Evolutionary conservation across 2,113 vertebrate genomes (phyloP).

Genomic region (Myotis davidii): DNA sequence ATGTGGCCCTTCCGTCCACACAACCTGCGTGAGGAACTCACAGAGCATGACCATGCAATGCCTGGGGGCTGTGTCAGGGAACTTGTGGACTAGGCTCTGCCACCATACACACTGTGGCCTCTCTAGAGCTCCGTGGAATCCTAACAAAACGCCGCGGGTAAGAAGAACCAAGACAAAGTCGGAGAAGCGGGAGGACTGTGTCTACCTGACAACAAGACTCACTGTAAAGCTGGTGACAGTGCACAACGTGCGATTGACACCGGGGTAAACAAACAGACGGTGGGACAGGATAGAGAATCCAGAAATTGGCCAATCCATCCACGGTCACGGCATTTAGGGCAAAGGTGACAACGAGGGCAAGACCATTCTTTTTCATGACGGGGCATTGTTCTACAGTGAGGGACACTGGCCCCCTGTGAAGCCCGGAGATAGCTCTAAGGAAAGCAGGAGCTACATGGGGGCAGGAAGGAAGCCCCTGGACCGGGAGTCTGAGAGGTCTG

Average conservation of each 20-base stretch:
- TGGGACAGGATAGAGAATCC: neutral
- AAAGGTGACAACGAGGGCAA: neutral
- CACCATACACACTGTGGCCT: neutral
- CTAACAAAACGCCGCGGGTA: neutral
- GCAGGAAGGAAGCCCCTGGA: neutral
- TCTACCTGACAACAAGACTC: neutral
- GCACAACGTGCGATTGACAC: neutral
- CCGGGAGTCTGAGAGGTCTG: neutral
- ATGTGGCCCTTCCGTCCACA: too few species aligned
- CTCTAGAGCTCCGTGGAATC: neutral
- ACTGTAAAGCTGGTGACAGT: neutral
- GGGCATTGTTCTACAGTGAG: neutral
- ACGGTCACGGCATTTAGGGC: neutral
- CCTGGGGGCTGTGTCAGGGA: neutral
- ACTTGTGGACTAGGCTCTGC: neutral
- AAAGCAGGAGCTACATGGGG: neutral
- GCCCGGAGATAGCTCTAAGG: too few species aligned
- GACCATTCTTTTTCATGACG: neutral
- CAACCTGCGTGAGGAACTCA: neutral
- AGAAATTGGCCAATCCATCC: neutral
- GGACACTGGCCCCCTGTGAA: neutral
- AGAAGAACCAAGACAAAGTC: neutral
- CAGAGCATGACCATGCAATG: neutral
- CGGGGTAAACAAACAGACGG: neutral
- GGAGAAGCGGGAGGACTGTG: neutral